Base-by-base conservation (phyloP, 2,797 vertebrate genomes). In the Botia almorhae region DNA sequence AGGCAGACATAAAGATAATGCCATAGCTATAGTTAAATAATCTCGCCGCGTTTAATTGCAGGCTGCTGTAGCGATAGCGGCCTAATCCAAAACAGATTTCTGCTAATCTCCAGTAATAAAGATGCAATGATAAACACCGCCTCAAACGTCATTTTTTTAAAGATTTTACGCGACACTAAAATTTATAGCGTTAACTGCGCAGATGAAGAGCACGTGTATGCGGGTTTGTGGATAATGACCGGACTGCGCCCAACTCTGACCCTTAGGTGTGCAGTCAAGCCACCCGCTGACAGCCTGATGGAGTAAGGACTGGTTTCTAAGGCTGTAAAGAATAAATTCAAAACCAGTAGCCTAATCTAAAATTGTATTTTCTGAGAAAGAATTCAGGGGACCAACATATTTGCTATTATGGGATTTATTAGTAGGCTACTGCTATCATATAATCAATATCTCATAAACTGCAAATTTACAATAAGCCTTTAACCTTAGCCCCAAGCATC, bases 41-140 rank as follows among this genome's bases (percentile, higher is more conserved):
- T 84, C 86, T 72, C 67, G n/a, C n/a, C n/a, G 85, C 74, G 79
- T 90, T 91, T 91, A 89, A 89, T 87, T 87, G 67, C 19, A 70
- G 60, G 56, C 78, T 51, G 60, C 83, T 43, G 26, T 21, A 43
- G 26, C 74, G 21, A 78, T 84, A 76, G 60, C 61, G 48, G 71
- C 51, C 87, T 93, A 93, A 94, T 93, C 92, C 91, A 87, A 87
- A 92, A 90, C 92, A 92, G 89, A 91, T 92, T 92, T 91, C 29
- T 81, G 85, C 91, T 92, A 91, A 93, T 92, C 91, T 93, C 86
- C 86, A 87, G 89, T 87, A 86, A 85, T 90, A 64, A 82, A 84
- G 72, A 86, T 70, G 68, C 46, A 61, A 89, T 89, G 82, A 87
- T 85, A 84, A 88, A 90, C 50, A 56, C 19, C 29, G 53, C 74